Conservation (phyloP, 2,797 vertebrate species). For the Limosa lapponica region DNA sequence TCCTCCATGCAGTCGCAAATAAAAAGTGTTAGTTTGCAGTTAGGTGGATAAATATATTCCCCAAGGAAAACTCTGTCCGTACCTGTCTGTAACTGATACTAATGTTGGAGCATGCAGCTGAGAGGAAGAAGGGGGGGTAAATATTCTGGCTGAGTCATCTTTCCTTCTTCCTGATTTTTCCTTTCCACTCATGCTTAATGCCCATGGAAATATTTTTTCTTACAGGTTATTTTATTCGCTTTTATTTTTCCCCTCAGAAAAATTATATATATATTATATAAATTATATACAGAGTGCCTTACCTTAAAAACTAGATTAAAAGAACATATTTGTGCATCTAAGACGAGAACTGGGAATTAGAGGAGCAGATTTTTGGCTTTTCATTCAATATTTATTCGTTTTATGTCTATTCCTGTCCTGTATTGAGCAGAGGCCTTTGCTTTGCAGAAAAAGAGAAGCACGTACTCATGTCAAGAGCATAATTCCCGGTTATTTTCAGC, state of each 20-base stretch:
- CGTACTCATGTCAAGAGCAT: slow-evolving; percentile 16
- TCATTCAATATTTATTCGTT: not conserved
- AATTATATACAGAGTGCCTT: not conserved
- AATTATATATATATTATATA: not conserved
- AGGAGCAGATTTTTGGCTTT: slow-evolving; percentile 9
- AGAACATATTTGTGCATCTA: not conserved
- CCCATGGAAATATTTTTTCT: not conserved
- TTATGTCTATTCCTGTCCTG: not conserved
- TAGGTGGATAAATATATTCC: not conserved
- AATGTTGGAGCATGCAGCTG: not conserved
- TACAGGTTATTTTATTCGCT: not conserved
- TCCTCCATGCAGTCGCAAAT: not conserved
- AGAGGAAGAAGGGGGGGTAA: not conserved
- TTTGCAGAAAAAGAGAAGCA: not conserved
- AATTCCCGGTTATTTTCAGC: slow-evolving; percentile 42
- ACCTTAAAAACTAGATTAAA: not conserved
- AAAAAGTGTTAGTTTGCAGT: not conserved
- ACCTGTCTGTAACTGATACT: not conserved
- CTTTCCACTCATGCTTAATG: not conserved
- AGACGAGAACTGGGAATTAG: not conserved
- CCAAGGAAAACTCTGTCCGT: not conserved
- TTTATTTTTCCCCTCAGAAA: not conserved
- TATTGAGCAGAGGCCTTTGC: not conserved
- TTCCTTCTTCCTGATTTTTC: not conserved
- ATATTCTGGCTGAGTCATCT: not conserved